These are phyloP conservation scores for Erithacus rubecula DNA, from an alignment of 2,797 vertebrate species.

Conservation along the genomic window DNA sequence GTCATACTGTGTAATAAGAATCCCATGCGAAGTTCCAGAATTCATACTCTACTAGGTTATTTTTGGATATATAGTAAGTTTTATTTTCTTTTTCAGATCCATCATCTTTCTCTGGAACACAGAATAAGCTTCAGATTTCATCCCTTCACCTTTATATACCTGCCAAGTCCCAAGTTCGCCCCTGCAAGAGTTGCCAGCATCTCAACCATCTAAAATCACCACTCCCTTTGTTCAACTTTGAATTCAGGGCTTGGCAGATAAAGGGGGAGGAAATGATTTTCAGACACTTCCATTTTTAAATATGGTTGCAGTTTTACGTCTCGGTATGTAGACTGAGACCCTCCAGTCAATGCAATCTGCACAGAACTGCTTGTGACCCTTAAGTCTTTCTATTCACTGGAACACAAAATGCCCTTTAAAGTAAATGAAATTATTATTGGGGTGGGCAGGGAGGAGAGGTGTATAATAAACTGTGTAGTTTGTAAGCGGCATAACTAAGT, in stretches of 20 bases:
- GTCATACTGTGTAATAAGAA: conserved; percentile 25
- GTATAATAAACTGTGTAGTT: background rate
- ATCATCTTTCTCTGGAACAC: conserved; percentile 50
- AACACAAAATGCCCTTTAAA: background rate
- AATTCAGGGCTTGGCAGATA: conserved; percentile 33
- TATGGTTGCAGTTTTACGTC: background rate
- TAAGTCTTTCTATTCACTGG: background rate
- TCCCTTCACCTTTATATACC: conserved; percentile 45
- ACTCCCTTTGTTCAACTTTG: conserved; percentile 22
- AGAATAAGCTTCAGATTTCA: conserved; percentile 44
- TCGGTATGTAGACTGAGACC: background rate
- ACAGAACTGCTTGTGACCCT: background rate
- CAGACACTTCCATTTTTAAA: conserved; percentile 21
- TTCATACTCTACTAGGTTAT: conserved; percentile 34
- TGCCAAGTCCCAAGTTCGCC: conserved; percentile 15
- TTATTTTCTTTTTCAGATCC: conserved; percentile 57
- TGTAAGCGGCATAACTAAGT: background rate
- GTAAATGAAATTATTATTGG: background rate
- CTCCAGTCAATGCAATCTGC: background rate
- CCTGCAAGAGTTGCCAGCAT: conserved; percentile 4
- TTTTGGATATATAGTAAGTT: conserved; percentile 47
- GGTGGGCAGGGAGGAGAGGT: background rate
- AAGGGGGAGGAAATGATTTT: conserved; percentile 14
- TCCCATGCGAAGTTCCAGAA: conserved; percentile 44
- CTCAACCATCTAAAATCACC: conserved; percentile 29